A percentile compares a stretch with the other conserved stretches of the same genome.
Evolutionary conservation across 1,140 invertebrate species (phyloP).

Genomic region (Alviniconcha marisindica): DNA sequence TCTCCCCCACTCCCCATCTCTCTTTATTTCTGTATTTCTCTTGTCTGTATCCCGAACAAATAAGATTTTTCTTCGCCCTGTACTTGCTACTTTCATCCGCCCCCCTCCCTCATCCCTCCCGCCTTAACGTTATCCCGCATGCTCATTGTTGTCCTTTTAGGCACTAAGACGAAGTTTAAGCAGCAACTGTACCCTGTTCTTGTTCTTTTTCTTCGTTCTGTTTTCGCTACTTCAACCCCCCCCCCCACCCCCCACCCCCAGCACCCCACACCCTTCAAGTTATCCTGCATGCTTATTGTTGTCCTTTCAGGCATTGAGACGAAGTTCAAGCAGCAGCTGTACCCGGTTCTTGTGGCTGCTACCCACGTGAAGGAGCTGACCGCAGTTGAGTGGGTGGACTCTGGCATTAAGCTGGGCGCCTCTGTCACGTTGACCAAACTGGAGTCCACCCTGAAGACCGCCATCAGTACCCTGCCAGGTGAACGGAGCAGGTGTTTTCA

Average conservation of each 20-base stretch:
- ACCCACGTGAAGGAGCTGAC: slow-evolving; percentile 85
- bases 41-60: no score
- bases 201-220: slow-evolving; percentile 74
- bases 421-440: slow-evolving; percentile 87
- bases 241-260: no score
- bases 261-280: no score
- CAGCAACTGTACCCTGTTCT: slow-evolving; percentile 88
- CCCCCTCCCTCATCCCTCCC: no score
- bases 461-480: slow-evolving; percentile 76
- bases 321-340: slow-evolving; percentile 91
- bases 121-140: no score
- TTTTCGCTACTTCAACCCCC: no score
- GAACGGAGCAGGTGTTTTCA: no score
- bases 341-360: slow-evolving; percentile 89
- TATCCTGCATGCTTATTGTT: background rate
- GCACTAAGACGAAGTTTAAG: slow-evolving; percentile 94
- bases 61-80: no score
- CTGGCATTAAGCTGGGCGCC: slow-evolving; percentile 86
- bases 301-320: slow-evolving; percentile 84
- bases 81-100: no score
- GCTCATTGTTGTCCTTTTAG: no score
- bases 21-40: no score
- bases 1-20: no score
- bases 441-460: slow-evolving; percentile 80
- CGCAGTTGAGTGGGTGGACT: slow-evolving; percentile 65